These are phyloP conservation scores for Bruchidius siliquastri DNA, from an alignment of 2,888 invertebrate species.

Conservation along the genomic window DNA sequence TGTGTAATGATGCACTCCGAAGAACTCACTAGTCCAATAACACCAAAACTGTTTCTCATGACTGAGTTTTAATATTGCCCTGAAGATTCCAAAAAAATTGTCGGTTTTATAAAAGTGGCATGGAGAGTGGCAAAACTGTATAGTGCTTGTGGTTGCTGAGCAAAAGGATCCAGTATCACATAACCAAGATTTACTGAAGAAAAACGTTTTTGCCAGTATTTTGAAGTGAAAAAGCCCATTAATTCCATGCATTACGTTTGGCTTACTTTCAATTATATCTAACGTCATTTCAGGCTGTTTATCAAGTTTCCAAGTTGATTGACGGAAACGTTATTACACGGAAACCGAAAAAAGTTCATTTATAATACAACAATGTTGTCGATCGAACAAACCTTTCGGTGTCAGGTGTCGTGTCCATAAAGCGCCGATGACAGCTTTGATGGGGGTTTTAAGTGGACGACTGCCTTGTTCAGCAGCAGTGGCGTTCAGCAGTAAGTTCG, in stretches of 20 bases:
- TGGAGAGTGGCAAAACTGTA: no score
- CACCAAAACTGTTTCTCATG: no score
- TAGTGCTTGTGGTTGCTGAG: no score
- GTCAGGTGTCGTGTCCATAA: neutral
- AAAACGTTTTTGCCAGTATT: neutral
- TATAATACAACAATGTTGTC: neutral
- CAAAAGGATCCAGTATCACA: no score
- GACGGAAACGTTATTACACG: neutral
- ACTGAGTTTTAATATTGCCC: no score
- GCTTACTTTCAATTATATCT: neutral
- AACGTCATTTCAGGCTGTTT: neutral
- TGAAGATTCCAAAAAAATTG: no score
- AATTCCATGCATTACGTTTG: neutral
- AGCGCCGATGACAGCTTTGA: neutral
- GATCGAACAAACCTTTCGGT: neutral
- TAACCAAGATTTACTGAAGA: no score
- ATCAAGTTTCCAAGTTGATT: neutral
- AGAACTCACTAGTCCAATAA: no score
- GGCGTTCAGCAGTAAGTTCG: no score
- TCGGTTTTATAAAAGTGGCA: no score
- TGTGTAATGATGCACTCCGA: no score
- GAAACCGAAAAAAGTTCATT: neutral
- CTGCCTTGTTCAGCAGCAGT: neutral
- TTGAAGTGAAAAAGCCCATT: neutral
- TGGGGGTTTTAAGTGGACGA: neutral